phyloP scores from a whole-genome alignment of 2,797 vertebrate species.

The Microctenopoma lineatum region DNA sequence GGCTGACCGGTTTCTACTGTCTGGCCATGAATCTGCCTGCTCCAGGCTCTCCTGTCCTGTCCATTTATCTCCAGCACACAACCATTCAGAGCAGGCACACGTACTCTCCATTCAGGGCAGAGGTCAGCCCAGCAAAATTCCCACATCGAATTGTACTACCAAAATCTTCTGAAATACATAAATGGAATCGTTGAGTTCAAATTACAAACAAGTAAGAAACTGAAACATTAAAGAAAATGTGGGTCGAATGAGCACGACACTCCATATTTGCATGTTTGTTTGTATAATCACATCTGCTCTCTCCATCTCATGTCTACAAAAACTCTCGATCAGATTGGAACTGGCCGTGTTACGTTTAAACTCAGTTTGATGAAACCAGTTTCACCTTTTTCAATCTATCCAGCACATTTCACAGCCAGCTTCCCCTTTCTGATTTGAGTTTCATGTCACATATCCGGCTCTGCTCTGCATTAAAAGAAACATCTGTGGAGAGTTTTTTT shows the following conservation, averaged over 20 bases:
- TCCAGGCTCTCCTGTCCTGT: slow-evolving; percentile 42
- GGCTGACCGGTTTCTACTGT: slow-evolving; percentile 72
- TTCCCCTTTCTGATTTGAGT: slow-evolving; percentile 51
- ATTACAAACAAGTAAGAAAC: not conserved
- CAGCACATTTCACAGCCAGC: slow-evolving; percentile 12
- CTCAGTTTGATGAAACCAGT: too few species aligned
- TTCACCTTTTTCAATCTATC: slow-evolving; percentile 16
- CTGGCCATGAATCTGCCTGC: slow-evolving; percentile 68
- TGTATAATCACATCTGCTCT: not conserved
- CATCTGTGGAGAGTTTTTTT: slow-evolving; percentile 52
- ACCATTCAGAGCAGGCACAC: slow-evolving; percentile 44
- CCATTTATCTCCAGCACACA: slow-evolving; percentile 53
- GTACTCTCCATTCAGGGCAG: slow-evolving; percentile 10
- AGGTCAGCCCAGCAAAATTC: slow-evolving; percentile 14
- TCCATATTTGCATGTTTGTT: not conserved
- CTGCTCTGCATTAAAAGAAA: slow-evolving; percentile 25
- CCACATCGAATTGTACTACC: not conserved
- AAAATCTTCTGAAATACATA: not conserved
- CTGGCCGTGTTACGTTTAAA: not conserved
- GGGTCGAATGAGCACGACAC: not conserved
- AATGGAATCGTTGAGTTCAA: not conserved
- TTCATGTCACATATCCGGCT: slow-evolving; percentile 56
- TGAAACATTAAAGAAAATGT: not conserved
- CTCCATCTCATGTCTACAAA: not conserved
- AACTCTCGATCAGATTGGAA: not conserved